Conservation (phyloP, 2,888 invertebrate species). For the Drosophila birchii region DNA sequence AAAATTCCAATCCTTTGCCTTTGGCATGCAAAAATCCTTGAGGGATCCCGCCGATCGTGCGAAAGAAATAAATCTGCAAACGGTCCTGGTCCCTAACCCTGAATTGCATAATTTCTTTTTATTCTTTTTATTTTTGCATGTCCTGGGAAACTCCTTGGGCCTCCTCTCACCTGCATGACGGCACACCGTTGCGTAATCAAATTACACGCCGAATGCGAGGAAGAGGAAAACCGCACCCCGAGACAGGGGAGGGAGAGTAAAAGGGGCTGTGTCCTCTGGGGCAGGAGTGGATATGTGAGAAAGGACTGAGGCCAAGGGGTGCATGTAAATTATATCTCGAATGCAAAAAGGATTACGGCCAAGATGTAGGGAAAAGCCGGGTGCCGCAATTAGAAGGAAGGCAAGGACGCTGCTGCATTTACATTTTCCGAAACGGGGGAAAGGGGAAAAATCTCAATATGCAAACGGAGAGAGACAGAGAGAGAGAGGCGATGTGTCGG, state of each 20-base stretch:
- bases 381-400: conserved; percentile 76
- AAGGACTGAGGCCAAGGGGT: conserved; percentile 34
- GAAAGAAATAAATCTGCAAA: conserved; percentile 28
- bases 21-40: conserved; percentile 36
- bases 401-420: conserved; percentile 53
- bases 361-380: conserved; percentile 54
- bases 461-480: conserved; percentile 53
- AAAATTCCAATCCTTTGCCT: conserved; percentile 14
- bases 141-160: conserved; percentile 33
- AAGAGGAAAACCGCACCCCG: conserved; percentile 55
- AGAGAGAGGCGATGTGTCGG: conserved; percentile 54
- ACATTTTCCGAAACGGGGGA: conserved; percentile 43
- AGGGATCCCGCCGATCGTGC: conserved; percentile 29
- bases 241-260: neutral
- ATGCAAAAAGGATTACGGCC: conserved; percentile 60
- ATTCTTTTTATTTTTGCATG: conserved; percentile 34
- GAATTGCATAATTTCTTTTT: conserved; percentile 7
- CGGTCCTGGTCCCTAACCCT: neutral
- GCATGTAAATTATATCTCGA: conserved; percentile 76
- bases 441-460: conserved; percentile 71
- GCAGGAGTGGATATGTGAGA: conserved; percentile 6
- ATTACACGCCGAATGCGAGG: conserved; percentile 62
- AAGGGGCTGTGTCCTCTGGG: conserved; percentile 26
- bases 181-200: conserved; percentile 63
- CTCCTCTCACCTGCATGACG: conserved; percentile 42